Conservation (phyloP, 2,888 invertebrate species). For the Cheilosia soror region DNA sequence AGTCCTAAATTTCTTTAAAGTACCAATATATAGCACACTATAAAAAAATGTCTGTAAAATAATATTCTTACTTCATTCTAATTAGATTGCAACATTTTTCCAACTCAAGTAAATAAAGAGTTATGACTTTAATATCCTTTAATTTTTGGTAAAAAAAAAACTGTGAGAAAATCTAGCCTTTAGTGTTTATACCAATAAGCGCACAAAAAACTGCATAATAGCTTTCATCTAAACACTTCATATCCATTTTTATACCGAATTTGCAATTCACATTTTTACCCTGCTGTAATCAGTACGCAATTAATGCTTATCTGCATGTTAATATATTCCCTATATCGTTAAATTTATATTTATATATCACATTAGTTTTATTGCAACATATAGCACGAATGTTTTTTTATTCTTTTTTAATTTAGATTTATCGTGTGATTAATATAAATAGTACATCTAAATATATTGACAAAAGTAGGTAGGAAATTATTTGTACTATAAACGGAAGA, state of each 20-base stretch:
- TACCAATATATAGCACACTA: slow-evolving; percentile 47
- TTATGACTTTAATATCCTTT: slow-evolving; percentile 17
- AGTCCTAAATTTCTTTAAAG: slow-evolving; percentile 44
- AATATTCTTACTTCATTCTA: slow-evolving; percentile 18
- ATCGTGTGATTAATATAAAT: no score
- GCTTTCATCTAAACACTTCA: slow-evolving; percentile 54
- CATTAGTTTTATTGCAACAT: slow-evolving; percentile 17
- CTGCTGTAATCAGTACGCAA: slow-evolving; percentile 29
- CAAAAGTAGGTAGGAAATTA: no score
- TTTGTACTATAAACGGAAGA: no score
- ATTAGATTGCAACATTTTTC: slow-evolving; percentile 41
- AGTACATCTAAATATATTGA: no score
- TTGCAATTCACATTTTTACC: slow-evolving; percentile 41
- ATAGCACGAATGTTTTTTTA: slow-evolving; percentile 36
- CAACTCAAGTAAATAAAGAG: slow-evolving; percentile 26
- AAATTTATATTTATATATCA: slow-evolving; percentile 32
- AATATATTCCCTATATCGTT: slow-evolving; percentile 35
- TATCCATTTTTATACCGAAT: slow-evolving; percentile 42
- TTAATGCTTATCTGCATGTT: slow-evolving; percentile 62
- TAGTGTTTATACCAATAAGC: slow-evolving; percentile 38
- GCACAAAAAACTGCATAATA: slow-evolving; percentile 57
- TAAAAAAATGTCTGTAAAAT: slow-evolving; percentile 25
- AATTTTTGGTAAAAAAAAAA: slow-evolving; percentile 8
- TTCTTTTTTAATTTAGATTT: not conserved
- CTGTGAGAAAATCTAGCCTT: slow-evolving; percentile 42